A percentile compares a stretch with the other conserved stretches of the same genome.
Conservation (phyloP, 35 echinoderm and acorn worm genomes). For the Ophioderma brevispina region DNA sequence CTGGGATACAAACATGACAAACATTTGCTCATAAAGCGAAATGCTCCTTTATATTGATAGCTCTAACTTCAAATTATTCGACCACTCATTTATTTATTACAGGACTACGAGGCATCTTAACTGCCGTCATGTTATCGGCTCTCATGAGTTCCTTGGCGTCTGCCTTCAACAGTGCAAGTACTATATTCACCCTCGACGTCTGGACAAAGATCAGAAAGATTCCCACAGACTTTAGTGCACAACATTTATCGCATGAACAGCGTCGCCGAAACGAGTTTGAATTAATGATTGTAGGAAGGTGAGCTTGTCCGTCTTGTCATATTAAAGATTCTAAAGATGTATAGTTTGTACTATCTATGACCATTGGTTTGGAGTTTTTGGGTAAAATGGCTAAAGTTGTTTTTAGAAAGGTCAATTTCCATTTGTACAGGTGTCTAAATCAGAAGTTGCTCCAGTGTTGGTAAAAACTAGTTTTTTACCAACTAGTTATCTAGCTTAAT, state of each 20-base stretch:
- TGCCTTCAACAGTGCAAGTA: conserved; percentile 61
- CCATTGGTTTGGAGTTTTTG: no score
- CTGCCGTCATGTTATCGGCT: conserved; percentile 56
- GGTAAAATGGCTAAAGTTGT: no score
- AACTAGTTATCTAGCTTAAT: no score
- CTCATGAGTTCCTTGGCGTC: conserved; percentile 57
- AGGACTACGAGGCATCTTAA: conserved; percentile 51
- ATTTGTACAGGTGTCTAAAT: no score
- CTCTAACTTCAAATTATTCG: not conserved
- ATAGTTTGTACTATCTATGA: no score
- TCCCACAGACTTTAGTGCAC: not conserved
- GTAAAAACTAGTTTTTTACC: no score
- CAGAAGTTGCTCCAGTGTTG: no score
- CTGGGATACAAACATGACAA: no score
- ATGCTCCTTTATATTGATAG: not conserved
- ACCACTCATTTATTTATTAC: not conserved
- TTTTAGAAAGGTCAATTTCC: no score
- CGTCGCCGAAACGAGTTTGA: conserved; percentile 7
- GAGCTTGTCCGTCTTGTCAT: no score
- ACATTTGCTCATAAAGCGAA: no score
- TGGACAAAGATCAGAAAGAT: conserved; percentile 32
- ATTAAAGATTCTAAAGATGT: no score
- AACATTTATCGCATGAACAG: not conserved
- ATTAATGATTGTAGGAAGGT: conserved; percentile 45
- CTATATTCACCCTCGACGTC: conserved; percentile 58